phyloP scores from a whole-genome alignment of 2,113 vertebrate genomes.

The Leiothrix lutea region DNA sequence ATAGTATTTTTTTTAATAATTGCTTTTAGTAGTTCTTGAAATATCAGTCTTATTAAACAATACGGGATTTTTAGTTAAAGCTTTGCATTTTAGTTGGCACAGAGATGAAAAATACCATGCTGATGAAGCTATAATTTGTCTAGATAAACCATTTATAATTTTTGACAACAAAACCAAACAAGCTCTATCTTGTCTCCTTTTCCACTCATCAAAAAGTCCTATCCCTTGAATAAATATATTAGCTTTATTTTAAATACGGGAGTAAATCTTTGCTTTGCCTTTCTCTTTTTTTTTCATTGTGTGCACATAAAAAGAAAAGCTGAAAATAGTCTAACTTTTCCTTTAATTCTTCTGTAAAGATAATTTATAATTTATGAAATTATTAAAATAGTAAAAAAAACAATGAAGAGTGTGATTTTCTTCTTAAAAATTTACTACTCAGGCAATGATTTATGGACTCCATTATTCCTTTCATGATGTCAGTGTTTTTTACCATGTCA shows the following conservation, averaged over 20 bases:
- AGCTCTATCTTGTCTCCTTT: neutral
- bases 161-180: neutral
- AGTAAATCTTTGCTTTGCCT: neutral
- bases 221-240: neutral
- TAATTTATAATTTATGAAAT: neutral
- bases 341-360: neutral
- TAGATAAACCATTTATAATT: neutral
- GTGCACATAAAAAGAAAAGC: neutral
- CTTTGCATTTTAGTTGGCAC: neutral
- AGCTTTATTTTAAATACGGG: neutral
- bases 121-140: neutral
- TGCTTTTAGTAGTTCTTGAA: neutral
- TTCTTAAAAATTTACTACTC: neutral
- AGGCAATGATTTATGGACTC: neutral
- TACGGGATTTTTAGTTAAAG: neutral
- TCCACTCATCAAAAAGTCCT: neutral
- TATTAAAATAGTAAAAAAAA: accelerated
- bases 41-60: neutral
- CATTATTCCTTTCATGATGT: neutral
- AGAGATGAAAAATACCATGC: neutral
- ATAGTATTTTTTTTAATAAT: neutral
- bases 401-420: neutral
- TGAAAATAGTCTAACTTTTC: neutral
- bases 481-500: neutral
- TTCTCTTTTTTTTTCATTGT: neutral